Evolutionary conservation across 2,888 invertebrate genomes (phyloP), one percentile per base, ranked within the genome.

Genomic region (Baronia brevicornis): DNA sequence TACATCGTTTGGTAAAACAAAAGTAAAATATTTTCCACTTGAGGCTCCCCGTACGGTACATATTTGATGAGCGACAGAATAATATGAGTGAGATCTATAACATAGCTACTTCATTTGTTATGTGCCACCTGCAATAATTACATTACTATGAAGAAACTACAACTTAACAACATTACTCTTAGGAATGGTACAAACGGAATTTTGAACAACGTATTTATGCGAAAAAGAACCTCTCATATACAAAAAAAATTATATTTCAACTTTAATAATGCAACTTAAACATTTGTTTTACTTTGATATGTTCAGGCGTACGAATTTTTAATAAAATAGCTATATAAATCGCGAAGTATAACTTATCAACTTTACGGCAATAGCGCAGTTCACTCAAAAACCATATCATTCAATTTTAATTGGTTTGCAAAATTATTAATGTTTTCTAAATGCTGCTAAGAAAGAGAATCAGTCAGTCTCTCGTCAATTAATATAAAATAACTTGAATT

Each of bases 391-490:
- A 33, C 28, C 27, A 28, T n/a, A n/a, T n/a, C n/a, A n/a, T n/a
- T n/a, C n/a, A n/a, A n/a, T n/a, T n/a, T n/a, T n/a, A n/a, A n/a
- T n/a, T n/a, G n/a, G n/a, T n/a, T n/a, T n/a, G n/a, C n/a, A n/a
- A n/a, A n/a, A n/a, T n/a, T n/a, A n/a, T n/a, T n/a, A n/a, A n/a
- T n/a, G 60, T 66, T 71, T 69, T 61, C 68, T 75, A 78, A 78
- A 79, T 74, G 77, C 79, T 71, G 74, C 75, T 75, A 75, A 68
- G 69, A 70, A 71, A 57, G 50, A 65, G 68, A 67, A 65, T 73
- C 73, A 77, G 66, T 80, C 79, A 75, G 79, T 77, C 80, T 80
- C 80, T 72, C 72, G 51, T 66, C 68, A 72, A 69, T 73, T n/a
- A n/a, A 75, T 65, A 71, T 48, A 46, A 44, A 51, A 40, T 38